Evolutionary conservation across 2,888 invertebrate genomes (phyloP).

Genomic region (Neocrepidodera transversa): DNA sequence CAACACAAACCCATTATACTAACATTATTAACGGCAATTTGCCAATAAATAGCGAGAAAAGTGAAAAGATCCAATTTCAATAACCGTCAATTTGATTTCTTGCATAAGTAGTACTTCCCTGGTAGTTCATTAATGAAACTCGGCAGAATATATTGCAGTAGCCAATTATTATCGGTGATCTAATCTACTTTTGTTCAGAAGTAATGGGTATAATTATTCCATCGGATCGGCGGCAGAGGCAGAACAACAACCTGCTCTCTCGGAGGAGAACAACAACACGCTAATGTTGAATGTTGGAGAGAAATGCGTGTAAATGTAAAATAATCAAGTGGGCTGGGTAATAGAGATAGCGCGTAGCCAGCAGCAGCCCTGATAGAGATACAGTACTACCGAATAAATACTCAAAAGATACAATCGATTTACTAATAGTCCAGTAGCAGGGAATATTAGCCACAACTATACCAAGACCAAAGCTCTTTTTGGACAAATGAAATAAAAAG

Average conservation of each 20-base stretch:
- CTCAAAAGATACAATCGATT: constrained; percentile 41
- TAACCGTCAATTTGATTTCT: constrained; percentile 15
- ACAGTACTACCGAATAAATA: constrained; percentile 61
- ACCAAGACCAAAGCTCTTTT: no score
- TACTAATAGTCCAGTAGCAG: constrained; percentile 26
- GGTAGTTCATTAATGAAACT: constrained; percentile 46
- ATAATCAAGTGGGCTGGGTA: constrained; percentile 58
- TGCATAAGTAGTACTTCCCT: constrained; percentile 24
- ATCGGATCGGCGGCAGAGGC: constrained; percentile 38
- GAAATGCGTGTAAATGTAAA: constrained; percentile 60
- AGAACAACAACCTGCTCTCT: constrained; percentile 42
- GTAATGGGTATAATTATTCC: constrained; percentile 54
- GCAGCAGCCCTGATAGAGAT: constrained; percentile 57
- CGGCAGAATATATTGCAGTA: constrained; percentile 48
- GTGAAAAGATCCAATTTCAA: constrained; percentile 20
- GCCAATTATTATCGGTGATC: constrained; percentile 51
- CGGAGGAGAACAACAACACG: constrained; percentile 36
- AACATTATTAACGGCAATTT: constrained; percentile 14
- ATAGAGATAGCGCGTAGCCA: constrained; percentile 59
- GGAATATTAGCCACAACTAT: neutral
- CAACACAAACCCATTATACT: constrained; percentile 9
- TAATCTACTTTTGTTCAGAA: constrained; percentile 51
- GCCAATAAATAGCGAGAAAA: constrained; percentile 9
- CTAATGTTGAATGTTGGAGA: constrained; percentile 38
- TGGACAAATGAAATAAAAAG: no score